These are phyloP conservation scores for Pseudomyrmex concolor DNA, from an alignment of 1,140 invertebrate genomes.

Conservation along the genomic window DNA sequence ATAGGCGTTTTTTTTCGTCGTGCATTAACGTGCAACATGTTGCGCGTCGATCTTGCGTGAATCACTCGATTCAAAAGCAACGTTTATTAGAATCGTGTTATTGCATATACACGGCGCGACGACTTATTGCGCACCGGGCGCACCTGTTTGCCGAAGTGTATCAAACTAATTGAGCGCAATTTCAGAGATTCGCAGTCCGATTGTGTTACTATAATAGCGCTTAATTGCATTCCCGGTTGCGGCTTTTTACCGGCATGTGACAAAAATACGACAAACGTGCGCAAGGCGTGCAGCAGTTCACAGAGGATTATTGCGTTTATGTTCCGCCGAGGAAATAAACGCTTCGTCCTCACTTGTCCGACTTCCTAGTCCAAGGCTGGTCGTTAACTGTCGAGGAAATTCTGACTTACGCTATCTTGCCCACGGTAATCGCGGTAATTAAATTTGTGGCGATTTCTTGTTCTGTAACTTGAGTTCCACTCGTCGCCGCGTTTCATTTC, in stretches of 20 bases:
- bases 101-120: slow-evolving; percentile 6
- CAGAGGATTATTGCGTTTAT: slow-evolving; percentile 15
- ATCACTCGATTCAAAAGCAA: slow-evolving; percentile 24
- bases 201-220: neutral
- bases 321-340: neutral
- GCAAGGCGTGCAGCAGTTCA: neutral
- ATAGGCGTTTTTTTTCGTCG: slow-evolving; percentile 20
- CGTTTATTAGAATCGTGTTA: neutral
- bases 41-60: slow-evolving; percentile 24
- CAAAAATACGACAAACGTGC: neutral
- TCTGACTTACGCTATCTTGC: slow-evolving; percentile 48
- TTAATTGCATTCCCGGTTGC: neutral
- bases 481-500: neutral
- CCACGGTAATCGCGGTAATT: slow-evolving; percentile 65
- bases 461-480: slow-evolving; percentile 16
- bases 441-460: slow-evolving; percentile 58
- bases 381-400: slow-evolving; percentile 52
- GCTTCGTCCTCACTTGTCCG: slow-evolving; percentile 4
- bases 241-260: neutral
- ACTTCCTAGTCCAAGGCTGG: slow-evolving; percentile 14
- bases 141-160: neutral
- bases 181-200: neutral
- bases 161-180: slow-evolving; percentile 16
- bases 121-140: neutral
- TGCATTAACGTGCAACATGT: neutral